Percentiles rank a stretch among this genome's conserved stretches.
Evolutionary conservation across 2,888 invertebrate species (phyloP).

Genomic region (Ormyrus nitidulus): DNA sequence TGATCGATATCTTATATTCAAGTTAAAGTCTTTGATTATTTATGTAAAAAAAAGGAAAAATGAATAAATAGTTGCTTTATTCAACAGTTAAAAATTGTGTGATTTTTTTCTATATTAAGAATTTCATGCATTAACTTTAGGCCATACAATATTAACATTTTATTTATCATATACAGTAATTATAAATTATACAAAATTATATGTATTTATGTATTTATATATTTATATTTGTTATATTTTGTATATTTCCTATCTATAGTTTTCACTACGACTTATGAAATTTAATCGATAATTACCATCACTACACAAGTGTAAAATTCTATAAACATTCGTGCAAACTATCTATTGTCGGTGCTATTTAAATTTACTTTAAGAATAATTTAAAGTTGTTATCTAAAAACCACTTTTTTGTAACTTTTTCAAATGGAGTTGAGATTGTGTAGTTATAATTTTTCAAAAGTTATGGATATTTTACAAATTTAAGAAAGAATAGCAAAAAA

Average conservation of each 20-base stretch:
- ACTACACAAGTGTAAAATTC: slow-evolving; percentile 59
- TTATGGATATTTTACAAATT: slow-evolving; percentile 30
- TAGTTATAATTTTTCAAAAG: slow-evolving; percentile 7
- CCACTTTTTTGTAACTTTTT: background rate
- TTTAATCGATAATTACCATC: slow-evolving; percentile 55
- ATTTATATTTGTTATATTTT: slow-evolving; percentile 63
- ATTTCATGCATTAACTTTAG: slow-evolving; percentile 56
- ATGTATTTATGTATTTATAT: slow-evolving; percentile 60
- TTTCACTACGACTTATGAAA: slow-evolving; percentile 59
- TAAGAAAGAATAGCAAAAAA: background rate
- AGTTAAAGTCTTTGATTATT: background rate
- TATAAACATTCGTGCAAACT: slow-evolving; percentile 59
- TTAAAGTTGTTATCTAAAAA: slow-evolving; percentile 11
- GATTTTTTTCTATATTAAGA: slow-evolving; percentile 1
- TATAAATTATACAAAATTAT: slow-evolving; percentile 72
- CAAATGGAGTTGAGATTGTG: background rate
- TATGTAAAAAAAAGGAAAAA: slow-evolving; percentile 2
- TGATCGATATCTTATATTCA: too few species aligned
- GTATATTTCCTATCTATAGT: slow-evolving; percentile 65
- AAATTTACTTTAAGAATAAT: slow-evolving; percentile 34
- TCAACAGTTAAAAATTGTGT: background rate
- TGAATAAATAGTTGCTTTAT: slow-evolving; percentile 18
- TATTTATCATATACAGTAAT: slow-evolving; percentile 68
- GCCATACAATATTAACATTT: slow-evolving; percentile 69
- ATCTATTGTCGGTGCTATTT: slow-evolving; percentile 60